Percentiles rank a stretch among this genome's conserved stretches.
Conservation (phyloP, 1,140 invertebrate species). For the Drosophila albomicans region DNA sequence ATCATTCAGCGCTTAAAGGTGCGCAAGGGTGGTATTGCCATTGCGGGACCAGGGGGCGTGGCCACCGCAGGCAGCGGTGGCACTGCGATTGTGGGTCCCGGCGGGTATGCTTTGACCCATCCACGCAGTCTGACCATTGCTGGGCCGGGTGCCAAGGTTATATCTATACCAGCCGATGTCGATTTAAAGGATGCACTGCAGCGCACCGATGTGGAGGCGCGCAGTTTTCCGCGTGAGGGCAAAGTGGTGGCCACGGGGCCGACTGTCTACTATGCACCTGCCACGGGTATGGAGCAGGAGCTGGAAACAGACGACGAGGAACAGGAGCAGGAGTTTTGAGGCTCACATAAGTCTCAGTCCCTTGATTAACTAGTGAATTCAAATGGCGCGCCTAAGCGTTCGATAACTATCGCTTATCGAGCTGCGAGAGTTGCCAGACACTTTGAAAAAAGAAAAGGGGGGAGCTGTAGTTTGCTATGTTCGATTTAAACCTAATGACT, state of each 20-base stretch:
- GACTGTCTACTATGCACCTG: slow-evolving; percentile 88
- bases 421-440: slow-evolving; percentile 22
- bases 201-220: slow-evolving; percentile 64
- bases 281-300: slow-evolving; percentile 52
- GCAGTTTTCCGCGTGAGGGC: slow-evolving; percentile 85
- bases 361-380: slow-evolving; percentile 26
- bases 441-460: not conserved
- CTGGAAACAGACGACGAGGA: slow-evolving; percentile 16
- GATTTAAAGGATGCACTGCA: slow-evolving; percentile 85
- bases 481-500: slow-evolving; percentile 52
- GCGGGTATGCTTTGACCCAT: slow-evolving; percentile 89
- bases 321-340: slow-evolving; percentile 46
- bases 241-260: slow-evolving; percentile 89
- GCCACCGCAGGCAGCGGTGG: slow-evolving; percentile 90
- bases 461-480: slow-evolving; percentile 26
- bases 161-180: slow-evolving; percentile 87
- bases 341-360: slow-evolving; percentile 36
- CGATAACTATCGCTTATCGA: slow-evolving; percentile 2
- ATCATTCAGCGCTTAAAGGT: slow-evolving; percentile 89
- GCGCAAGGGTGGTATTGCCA: slow-evolving; percentile 89
- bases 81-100: slow-evolving; percentile 90
- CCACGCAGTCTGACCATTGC: slow-evolving; percentile 89
- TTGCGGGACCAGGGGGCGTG: slow-evolving; percentile 90
- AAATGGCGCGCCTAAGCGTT: not conserved
- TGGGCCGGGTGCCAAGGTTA: slow-evolving; percentile 88